phyloP scores from a whole-genome alignment of 2,797 vertebrate species.

The Paguma larvata region DNA sequence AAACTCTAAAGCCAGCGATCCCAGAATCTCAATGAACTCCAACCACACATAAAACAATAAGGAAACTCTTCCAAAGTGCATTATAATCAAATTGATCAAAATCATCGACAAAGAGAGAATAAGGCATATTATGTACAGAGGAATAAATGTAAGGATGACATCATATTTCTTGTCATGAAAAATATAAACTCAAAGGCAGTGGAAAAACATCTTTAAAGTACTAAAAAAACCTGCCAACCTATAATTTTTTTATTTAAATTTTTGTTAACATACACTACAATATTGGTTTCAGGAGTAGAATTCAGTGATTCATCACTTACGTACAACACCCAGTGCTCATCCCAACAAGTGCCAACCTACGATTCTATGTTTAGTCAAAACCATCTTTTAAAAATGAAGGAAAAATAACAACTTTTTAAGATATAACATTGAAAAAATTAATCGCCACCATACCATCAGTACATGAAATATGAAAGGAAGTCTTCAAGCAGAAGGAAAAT shows the following conservation, averaged over 20 bases:
- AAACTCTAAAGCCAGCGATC: neutral
- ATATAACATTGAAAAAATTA: constrained; percentile 1
- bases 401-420: neutral
- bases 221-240: neutral
- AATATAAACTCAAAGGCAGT: neutral
- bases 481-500: neutral
- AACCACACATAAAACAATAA: neutral
- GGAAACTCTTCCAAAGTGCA: neutral
- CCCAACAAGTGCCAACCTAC: neutral
- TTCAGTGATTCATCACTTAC: no score
- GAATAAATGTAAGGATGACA: neutral
- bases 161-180: neutral
- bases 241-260: neutral
- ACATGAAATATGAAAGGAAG: neutral
- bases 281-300: no score
- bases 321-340: no score
- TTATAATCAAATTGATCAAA: neutral
- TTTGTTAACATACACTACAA: no score
- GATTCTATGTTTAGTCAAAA: constrained; percentile 29
- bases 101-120: neutral
- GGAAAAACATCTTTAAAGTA: neutral
- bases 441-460: neutral
- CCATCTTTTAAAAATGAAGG: neutral
- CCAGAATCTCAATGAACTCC: neutral
- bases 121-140: neutral